A percentile compares a stretch with the other conserved stretches of the same genome.
Conservation (phyloP, 2,888 invertebrate genomes). For the Orchesellides sinensis region DNA sequence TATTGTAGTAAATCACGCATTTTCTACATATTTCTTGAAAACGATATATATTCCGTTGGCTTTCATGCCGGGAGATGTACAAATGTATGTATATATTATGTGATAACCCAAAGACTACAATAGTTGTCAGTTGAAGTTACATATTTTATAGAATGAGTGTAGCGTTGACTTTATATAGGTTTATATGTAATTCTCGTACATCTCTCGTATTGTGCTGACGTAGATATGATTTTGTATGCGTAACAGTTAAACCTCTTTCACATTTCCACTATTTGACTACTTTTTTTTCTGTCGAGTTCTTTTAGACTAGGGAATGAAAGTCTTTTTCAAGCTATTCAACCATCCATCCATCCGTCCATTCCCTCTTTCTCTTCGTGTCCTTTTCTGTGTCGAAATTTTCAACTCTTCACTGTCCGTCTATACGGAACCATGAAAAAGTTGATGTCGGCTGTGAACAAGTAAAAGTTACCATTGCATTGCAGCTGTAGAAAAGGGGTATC, state of each 20-base stretch:
- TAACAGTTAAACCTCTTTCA: slow-evolving; percentile 2
- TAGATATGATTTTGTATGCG: slow-evolving; percentile 33
- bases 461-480: slow-evolving; percentile 30
- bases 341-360: slow-evolving; percentile 50
- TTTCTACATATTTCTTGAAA: neutral
- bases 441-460: slow-evolving; percentile 17
- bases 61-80: neutral
- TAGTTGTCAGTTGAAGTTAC: too few relatives aligned
- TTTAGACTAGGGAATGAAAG: slow-evolving; percentile 40
- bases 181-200: too few relatives aligned
- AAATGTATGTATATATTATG: too few relatives aligned
- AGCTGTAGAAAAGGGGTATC: slow-evolving; percentile 38
- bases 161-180: too few relatives aligned
- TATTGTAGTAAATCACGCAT: too few relatives aligned
- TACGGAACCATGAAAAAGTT: slow-evolving; percentile 28
- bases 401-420: slow-evolving; percentile 55
- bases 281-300: slow-evolving; percentile 31
- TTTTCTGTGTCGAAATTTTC: slow-evolving; percentile 43
- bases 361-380: slow-evolving; percentile 27
- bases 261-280: slow-evolving; percentile 21
- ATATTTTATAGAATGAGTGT: too few relatives aligned
- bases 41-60: neutral
- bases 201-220: too few relatives aligned
- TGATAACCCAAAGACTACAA: too few relatives aligned
- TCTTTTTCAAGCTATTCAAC: slow-evolving; percentile 26